Evolutionary conservation across 2,888 invertebrate genomes (phyloP).

Genomic region (Teleogryllus oceanicus): DNA sequence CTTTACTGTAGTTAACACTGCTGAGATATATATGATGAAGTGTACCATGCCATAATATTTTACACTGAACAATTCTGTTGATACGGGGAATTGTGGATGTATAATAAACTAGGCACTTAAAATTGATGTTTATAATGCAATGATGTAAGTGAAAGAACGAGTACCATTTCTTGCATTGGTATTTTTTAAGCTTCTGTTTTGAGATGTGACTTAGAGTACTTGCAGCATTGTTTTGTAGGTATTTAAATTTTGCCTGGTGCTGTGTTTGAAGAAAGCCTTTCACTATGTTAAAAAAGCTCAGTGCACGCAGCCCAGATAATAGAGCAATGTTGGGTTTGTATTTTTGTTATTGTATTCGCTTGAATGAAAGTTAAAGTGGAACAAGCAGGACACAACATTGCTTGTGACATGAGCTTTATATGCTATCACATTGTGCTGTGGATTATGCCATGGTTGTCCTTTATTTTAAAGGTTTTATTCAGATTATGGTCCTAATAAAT

Average conservation of each 20-base stretch:
- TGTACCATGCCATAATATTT: slow-evolving; percentile 26
- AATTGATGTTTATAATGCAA: slow-evolving; percentile 30
- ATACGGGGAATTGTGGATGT: background rate
- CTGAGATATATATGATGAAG: slow-evolving; percentile 22
- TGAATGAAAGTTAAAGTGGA: background rate
- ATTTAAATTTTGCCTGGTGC: slow-evolving; percentile 31
- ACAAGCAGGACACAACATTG: slow-evolving; percentile 4
- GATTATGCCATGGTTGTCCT: slow-evolving; percentile 22
- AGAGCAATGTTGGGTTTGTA: slow-evolving; percentile 24
- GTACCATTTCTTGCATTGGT: slow-evolving; percentile 27
- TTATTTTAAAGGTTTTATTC: too few relatives aligned
- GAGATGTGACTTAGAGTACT: slow-evolving; percentile 25
- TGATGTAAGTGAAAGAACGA: slow-evolving; percentile 24
- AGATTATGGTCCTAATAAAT: slow-evolving; percentile 33
- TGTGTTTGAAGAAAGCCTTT: slow-evolving; percentile 25
- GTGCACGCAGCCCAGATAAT: slow-evolving; percentile 22
- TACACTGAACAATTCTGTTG: slow-evolving; percentile 27
- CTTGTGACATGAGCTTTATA: slow-evolving; percentile 22
- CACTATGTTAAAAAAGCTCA: background rate
- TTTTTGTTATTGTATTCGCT: slow-evolving; percentile 11
- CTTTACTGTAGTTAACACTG: slow-evolving; percentile 28
- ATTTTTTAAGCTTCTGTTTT: slow-evolving; percentile 32
- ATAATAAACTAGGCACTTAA: slow-evolving; percentile 28
- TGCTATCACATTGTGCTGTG: background rate
- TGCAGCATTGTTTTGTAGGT: slow-evolving; percentile 31